These are phyloP conservation scores for Pinna nobilis DNA, from an alignment of 1,140 invertebrate genomes.

Conservation along the genomic window DNA sequence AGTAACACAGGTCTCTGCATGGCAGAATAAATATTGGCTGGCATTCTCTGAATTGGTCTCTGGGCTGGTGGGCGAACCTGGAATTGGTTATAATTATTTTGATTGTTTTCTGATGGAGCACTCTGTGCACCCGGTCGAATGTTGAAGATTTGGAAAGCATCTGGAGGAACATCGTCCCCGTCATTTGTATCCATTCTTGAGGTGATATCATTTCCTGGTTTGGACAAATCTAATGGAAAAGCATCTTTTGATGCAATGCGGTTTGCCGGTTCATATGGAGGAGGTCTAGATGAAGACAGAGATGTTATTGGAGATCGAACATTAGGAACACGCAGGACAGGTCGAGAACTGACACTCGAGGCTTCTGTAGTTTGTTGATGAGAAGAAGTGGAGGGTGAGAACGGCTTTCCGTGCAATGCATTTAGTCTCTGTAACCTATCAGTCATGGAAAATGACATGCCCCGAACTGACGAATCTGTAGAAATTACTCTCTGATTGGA, in stretches of 20 bases:
- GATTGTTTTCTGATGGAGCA: neutral
- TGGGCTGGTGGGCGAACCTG: constrained; percentile 14
- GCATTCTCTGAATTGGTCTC: neutral
- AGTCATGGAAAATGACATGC: constrained; percentile 28
- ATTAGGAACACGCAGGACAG: constrained; percentile 53
- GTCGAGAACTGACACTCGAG: constrained; percentile 15
- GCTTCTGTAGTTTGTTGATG: neutral
- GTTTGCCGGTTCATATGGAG: constrained; percentile 4
- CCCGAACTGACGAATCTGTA: neutral
- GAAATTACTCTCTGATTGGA: no score
- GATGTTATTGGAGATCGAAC: constrained; percentile 25
- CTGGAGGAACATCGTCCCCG: constrained; percentile 47
- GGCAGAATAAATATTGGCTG: neutral
- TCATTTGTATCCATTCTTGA: neutral
- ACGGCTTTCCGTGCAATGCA: neutral
- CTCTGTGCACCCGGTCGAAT: constrained; percentile 40
- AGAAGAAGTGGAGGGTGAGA: neutral
- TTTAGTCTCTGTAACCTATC: constrained; percentile 34
- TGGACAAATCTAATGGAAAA: constrained; percentile 37
- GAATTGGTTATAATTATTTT: constrained; percentile 15
- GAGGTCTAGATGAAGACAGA: neutral
- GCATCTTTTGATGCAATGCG: neutral
- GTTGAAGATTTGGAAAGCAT: constrained; percentile 63
- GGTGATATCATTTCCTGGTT: constrained; percentile 1
- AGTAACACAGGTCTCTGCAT: neutral